Base-by-base conservation (phyloP, 1,140 invertebrate genomes). In the Hermetia illucens region DNA sequence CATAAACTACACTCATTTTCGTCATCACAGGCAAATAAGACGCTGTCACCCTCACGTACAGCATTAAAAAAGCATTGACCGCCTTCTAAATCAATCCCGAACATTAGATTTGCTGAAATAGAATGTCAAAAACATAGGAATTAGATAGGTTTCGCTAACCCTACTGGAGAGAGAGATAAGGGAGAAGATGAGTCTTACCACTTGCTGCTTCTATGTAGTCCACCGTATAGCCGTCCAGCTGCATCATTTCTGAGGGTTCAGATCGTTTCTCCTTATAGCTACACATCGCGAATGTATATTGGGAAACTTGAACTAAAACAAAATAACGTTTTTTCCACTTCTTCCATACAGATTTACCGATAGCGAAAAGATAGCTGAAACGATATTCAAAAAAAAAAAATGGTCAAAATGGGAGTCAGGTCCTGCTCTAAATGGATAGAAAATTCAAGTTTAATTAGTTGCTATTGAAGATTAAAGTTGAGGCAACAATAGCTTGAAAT, bases 221-320 rank as follows among this genome's bases (percentile, higher is more conserved):
- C 12, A 99, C 94, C 39, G 94, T 98, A 62, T 95, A 98, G 2
- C 92, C 93, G 69, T 98, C 94, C 17, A 99, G 68, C 60, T 97
- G 93, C 84, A 98, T 92, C 87, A 98, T 96, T 67, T 98, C 96
- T 32, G 91, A 92, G 1, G 96, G 95, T 63, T 98, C 94, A 16
- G 91, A 87, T 66, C 98, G 98, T 66, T 97, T 98, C 60, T 98
- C 93, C 60, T 96, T 89, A 62, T 98, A 99, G 54, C 89, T 97
- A 66, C 96, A 98, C 77, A 99, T 92, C 19, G 94, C 95, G 72
- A 99, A 99, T 21, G 94, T 98, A 64, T 98, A 99, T 69, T 99
- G 96, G 27, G 93, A 98, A 13, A 96, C 92, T 75, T 99, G 95
- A 27, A 98, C 94, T 36, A 99, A 66, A 41, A 97, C 91, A 73